Base-by-base conservation (phyloP, 2,113 vertebrate genomes). In the Crotophaga sulcirostris region DNA sequence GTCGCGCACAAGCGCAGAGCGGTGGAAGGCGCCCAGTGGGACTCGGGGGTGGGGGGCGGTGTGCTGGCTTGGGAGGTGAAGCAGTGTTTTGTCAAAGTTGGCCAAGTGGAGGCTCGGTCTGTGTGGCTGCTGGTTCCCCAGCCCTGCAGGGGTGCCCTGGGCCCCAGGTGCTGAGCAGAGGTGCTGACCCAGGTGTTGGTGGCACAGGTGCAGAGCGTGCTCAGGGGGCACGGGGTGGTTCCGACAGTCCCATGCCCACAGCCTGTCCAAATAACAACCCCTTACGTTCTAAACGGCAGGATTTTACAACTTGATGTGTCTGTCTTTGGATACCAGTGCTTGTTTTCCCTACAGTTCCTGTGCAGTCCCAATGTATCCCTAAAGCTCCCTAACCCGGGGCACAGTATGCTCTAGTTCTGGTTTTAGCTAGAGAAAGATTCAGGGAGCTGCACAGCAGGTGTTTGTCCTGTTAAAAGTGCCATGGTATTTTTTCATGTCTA, bases 211-310 rank as follows among this genome's bases (percentile, higher is more conserved):
- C 44, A 23, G 28, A 26, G 11, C 11, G 6, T 3, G 7, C 31
- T 44, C 13, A 8, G 0, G 10, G 56, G 26, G 26, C 7, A 2
- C 1, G 2, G 29, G 25, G 6, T 16, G 28, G 47, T 42, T 44
- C 42, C 17, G 40, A 21, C 3, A 62, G 52, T 17, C 25, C 42
- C 28, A 5, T 33, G 24, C 12, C 26, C 7, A 5, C 45, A 24
- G 38, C 11, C 34, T 55, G 15, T 34, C 21, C 42, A 51, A 62
- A 49, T 11, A 66, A n/a, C 7, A 29, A 52, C 67, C 10, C 42
- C 36, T 52, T 45, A 16, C 3, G 15, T 58, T 72, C 34, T 28
- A 20, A 70, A 11, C 21, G 40, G 13, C 12, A 29, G 21, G 18
- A 20, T 47, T 74, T 72, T 52, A 29, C 36, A 38, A 24, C 36